Conservation (phyloP, 2,888 invertebrate species). For the Microchrysa polita region DNA sequence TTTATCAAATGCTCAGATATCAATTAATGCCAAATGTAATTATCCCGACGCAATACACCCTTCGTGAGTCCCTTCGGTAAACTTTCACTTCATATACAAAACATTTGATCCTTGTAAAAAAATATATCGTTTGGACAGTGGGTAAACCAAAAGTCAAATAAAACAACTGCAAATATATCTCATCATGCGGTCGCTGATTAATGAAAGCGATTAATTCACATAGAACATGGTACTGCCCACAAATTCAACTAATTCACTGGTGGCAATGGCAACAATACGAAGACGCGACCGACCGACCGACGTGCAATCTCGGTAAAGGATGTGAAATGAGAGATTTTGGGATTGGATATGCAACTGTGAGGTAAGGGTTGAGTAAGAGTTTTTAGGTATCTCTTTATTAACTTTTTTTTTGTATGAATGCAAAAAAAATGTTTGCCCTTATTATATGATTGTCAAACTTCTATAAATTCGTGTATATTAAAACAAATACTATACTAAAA, state of each 20-base stretch:
- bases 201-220: constrained; percentile 36
- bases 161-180: constrained; percentile 22
- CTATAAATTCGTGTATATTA: too few relatives aligned
- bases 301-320: background rate
- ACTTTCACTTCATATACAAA: constrained; percentile 37
- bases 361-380: background rate
- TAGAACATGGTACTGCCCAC: constrained; percentile 26
- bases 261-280: constrained; percentile 13
- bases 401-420: too few relatives aligned
- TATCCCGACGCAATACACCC: too few relatives aligned
- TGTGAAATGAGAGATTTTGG: background rate
- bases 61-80: background rate
- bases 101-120: constrained; percentile 32
- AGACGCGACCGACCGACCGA: too few relatives aligned
- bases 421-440: too few relatives aligned
- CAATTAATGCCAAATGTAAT: too few relatives aligned
- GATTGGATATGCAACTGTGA: background rate
- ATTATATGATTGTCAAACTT: too few relatives aligned
- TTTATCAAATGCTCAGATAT: too few relatives aligned
- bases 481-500: too few relatives aligned
- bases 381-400: too few relatives aligned
- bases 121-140: constrained; percentile 1
- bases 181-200: constrained; percentile 28
- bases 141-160: constrained; percentile 24
- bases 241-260: constrained; percentile 32